Evolutionary conservation across 2,888 invertebrate genomes (phyloP).

Genomic region (Julus scandinavius): DNA sequence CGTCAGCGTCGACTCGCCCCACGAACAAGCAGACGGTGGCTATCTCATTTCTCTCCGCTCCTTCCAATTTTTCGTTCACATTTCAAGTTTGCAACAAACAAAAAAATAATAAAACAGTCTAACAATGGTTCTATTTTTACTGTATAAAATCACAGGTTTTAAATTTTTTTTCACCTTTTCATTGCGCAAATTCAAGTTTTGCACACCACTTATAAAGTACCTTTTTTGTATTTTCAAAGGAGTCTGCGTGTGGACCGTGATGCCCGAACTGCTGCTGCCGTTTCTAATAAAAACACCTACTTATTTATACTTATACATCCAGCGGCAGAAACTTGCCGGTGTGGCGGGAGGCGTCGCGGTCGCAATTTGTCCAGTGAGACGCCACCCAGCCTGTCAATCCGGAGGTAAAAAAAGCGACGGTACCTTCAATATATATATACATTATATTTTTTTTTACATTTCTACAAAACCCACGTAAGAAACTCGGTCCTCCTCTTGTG

Average conservation of each 20-base stretch:
- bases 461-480: constrained; percentile 21
- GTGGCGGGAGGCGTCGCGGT: too few species aligned
- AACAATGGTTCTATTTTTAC: constrained; percentile 42
- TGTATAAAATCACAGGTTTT: constrained; percentile 54
- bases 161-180: background rate
- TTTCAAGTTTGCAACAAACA: background rate
- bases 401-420: background rate
- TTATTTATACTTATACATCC: too few species aligned
- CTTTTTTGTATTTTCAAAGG: background rate
- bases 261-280: background rate
- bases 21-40: too few species aligned
- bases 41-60: background rate
- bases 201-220: background rate
- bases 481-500: background rate
- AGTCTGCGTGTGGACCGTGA: constrained; percentile 4
- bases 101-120: constrained; percentile 29
- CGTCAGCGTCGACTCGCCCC: too few species aligned
- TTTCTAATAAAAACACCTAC: background rate
- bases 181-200: background rate
- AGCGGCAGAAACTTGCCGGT: too few species aligned
- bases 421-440: constrained; percentile 6
- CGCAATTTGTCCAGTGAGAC: too few species aligned
- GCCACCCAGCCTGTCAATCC: background rate
- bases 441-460: background rate
- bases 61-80: background rate